These are phyloP conservation scores for Sicus ferrugineus DNA, from an alignment of 2,888 invertebrate genomes.

Conservation along the genomic window DNA sequence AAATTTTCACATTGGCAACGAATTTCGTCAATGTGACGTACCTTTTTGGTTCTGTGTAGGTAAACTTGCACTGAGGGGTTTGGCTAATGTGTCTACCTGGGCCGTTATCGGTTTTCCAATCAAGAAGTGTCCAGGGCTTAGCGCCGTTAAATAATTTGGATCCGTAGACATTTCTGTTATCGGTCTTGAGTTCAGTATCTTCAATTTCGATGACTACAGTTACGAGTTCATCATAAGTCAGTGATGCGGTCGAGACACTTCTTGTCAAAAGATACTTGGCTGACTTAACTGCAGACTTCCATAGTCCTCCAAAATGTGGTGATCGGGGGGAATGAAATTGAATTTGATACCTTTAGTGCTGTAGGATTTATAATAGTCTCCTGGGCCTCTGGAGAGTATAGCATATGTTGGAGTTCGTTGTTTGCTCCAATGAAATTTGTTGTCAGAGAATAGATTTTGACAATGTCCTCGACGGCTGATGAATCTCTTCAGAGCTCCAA, in stretches of 20 bases:
- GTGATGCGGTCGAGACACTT: neutral
- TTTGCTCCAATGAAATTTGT: neutral
- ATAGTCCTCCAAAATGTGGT: neutral
- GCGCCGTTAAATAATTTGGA: neutral
- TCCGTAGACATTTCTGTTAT: neutral
- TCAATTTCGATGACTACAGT: neutral
- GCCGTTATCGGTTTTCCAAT: too few relatives aligned
- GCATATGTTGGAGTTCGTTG: neutral
- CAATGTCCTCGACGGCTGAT: too few relatives aligned
- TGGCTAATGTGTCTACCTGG: neutral
- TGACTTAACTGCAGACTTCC: neutral
- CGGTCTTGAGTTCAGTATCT: neutral
- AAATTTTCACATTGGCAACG: too few relatives aligned
- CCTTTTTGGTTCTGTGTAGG: too few relatives aligned
- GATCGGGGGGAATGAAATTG: conserved; percentile 4
- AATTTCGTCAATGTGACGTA: too few relatives aligned
- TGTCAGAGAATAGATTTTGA: neutral
- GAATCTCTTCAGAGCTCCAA: too few relatives aligned
- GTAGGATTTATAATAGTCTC: neutral
- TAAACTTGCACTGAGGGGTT: neutral
- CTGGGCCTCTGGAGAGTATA: neutral
- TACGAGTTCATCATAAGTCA: neutral
- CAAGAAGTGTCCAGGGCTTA: too few relatives aligned
- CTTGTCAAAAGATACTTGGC: neutral
- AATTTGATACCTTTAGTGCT: neutral